Conservation (phyloP, 2,888 invertebrate genomes). For the Lysandra coridon region DNA sequence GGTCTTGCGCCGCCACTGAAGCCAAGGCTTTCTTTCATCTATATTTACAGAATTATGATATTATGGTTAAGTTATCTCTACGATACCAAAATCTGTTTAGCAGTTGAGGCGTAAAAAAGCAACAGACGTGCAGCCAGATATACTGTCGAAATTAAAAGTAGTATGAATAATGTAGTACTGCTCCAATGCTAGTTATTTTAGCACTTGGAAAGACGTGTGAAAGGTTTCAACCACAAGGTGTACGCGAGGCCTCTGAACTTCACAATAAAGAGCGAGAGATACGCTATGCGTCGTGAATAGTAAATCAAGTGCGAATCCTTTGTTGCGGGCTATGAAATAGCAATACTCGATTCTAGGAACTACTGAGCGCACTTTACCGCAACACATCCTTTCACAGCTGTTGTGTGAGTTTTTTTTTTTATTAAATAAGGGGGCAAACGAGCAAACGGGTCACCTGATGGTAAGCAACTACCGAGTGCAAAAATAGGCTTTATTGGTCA, state of each 20-base stretch:
- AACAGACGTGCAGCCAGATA: too few species aligned
- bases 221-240: background rate
- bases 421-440: too few species aligned
- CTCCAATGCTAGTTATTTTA: background rate
- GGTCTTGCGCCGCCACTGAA: too few species aligned
- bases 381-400: background rate
- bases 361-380: background rate
- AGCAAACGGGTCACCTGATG: too few species aligned
- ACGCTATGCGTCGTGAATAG: slow-evolving; percentile 9
- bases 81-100: too few species aligned
- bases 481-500: background rate
- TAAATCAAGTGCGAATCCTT: slow-evolving; percentile 2
- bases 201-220: background rate
- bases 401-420: too few species aligned
- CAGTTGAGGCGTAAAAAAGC: too few species aligned
- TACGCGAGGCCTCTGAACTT: background rate
- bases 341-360: background rate
- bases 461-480: background rate
- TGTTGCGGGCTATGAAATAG: slow-evolving; percentile 6
- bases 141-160: too few species aligned
- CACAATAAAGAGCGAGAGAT: slow-evolving; percentile 14
- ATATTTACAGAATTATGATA: too few species aligned
- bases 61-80: too few species aligned
- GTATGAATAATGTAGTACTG: background rate
- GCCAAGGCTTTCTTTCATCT: too few species aligned